Conservation (phyloP, 2,888 invertebrate species). For the Luperina testacea region DNA sequence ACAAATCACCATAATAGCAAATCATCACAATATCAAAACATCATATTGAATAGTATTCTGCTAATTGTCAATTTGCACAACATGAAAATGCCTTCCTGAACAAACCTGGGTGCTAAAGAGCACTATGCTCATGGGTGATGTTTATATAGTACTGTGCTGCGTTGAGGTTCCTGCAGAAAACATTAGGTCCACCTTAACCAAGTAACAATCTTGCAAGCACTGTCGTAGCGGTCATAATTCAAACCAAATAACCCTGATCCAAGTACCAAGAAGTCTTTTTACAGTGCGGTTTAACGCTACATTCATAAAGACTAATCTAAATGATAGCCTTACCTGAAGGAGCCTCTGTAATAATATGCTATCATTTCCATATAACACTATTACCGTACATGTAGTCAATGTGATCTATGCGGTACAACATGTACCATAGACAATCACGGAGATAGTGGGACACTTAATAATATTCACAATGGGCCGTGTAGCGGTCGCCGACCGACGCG, state of each 20-base stretch:
- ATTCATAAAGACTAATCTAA: conserved; percentile 25
- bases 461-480: conserved; percentile 69
- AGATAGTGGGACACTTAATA: conserved; percentile 67
- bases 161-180: background rate
- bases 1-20: no score
- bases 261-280: background rate
- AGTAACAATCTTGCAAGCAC: background rate
- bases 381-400: conserved; percentile 18
- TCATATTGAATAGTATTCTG: background rate
- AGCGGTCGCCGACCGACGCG: conserved; percentile 72
- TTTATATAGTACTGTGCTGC: background rate
- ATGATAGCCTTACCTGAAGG: conserved; percentile 15
- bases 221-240: background rate
- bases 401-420: conserved; percentile 38
- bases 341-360: conserved; percentile 20
- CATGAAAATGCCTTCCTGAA: background rate
- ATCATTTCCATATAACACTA: conserved; percentile 37
- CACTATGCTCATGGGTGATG: background rate
- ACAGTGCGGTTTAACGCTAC: conserved; percentile 5
- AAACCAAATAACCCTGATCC: background rate
- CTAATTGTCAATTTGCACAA: background rate
- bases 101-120: background rate
- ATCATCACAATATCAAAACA: no score
- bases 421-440: conserved; percentile 67
- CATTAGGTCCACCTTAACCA: background rate